These are phyloP conservation scores for Acanthaster planci DNA, from an alignment of 35 echinoderm and acorn worm species.

Conservation along the genomic window DNA sequence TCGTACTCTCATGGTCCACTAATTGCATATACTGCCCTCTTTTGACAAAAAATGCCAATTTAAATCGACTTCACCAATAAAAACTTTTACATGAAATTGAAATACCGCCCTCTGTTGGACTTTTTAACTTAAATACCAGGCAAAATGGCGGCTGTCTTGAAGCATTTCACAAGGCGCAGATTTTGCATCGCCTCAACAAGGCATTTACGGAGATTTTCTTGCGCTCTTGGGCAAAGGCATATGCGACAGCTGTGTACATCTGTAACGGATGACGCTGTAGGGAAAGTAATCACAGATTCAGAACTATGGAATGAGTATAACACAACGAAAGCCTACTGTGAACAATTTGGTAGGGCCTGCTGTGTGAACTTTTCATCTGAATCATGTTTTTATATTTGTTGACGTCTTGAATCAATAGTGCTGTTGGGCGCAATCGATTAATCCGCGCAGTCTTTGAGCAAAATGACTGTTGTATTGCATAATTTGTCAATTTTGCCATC, in stretches of 20 bases:
- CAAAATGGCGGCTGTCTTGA: slow-evolving; percentile 6
- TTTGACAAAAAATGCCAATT: too few relatives aligned
- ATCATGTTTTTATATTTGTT: too few relatives aligned
- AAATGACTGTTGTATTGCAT: too few relatives aligned
- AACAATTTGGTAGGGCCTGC: slow-evolving; percentile 30
- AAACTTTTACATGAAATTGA: background rate
- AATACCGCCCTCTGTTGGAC: background rate
- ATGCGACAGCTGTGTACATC: background rate
- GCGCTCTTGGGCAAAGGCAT: background rate
- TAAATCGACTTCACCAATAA: too few relatives aligned
- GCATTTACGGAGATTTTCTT: background rate
- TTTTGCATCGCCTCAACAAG: background rate
- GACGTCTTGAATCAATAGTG: too few relatives aligned
- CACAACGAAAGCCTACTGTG: slow-evolving; percentile 11
- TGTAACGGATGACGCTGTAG: background rate
- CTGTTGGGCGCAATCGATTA: too few relatives aligned
- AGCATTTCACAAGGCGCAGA: background rate
- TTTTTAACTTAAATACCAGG: too few relatives aligned
- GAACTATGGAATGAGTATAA: background rate
- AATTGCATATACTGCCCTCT: too few relatives aligned
- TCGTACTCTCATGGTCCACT: too few relatives aligned
- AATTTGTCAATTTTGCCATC: too few relatives aligned
- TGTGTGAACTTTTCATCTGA: too few relatives aligned
- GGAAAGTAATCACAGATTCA: background rate
- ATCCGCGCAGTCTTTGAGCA: too few relatives aligned